Base-by-base conservation (phyloP, 2,888 invertebrate species). In the Parthenolecanium corni region DNA sequence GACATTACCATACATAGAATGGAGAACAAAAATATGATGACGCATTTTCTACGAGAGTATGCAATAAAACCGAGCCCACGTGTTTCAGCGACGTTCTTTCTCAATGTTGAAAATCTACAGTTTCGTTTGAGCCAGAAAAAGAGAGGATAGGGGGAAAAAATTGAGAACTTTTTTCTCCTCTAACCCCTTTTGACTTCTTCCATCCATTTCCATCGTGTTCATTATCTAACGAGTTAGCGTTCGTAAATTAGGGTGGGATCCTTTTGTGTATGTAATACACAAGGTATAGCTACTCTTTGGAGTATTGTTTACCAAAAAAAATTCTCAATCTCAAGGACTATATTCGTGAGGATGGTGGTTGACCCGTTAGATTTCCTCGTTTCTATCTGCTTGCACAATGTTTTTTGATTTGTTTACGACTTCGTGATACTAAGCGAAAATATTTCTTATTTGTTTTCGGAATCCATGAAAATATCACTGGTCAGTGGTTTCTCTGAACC, bases 1-100 rank as follows among this genome's bases (percentile, higher is more conserved):
- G 61, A 61, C 61, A 61, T 61, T 61, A 61, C 61, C 61, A 61
- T 61, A 61, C 61, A 61, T 61, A 61, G 61, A 61, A 61, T 61
- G 61, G 57, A 58, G 57, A 47, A 61, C 61, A 49, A 61, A 61
- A 61, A 52, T 31, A 57, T 44, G 61, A 61, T 61, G 61, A 61
- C 61, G 61, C 61, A 61, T 61, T 61, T 61, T 51, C 49, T 61
- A 38, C n/a, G 9, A 14, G 46, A 6, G 9, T 31, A 31, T 61
- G 61, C 51, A 61, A 61, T 61, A 61, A 61, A 46, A 49, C 31
- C 36, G 61, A 49, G 49, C 61, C 61, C 61, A 61, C 61, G 61
- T 61, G 61, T 61, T 61, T 61, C 24, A 44, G 46, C 20, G 18
- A 16, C 46, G 31, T 46, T 46, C 57, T 24, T 23, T 61, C 61